phyloP scores from a whole-genome alignment of 2,113 vertebrate genomes.

The Neodontobutis hainanensis region DNA sequence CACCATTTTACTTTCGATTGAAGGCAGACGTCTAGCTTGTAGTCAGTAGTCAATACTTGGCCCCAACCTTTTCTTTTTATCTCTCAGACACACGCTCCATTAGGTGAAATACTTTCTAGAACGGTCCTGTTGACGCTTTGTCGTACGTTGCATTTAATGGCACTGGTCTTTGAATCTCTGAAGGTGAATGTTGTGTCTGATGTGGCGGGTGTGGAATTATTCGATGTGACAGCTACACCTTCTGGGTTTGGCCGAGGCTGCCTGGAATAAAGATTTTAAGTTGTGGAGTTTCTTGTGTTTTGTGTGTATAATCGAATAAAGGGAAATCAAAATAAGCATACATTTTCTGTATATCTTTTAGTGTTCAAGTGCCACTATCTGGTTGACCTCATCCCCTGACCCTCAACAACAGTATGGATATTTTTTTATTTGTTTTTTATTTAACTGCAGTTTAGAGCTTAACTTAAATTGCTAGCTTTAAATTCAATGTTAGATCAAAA shows the following conservation, averaged over 20 bases:
- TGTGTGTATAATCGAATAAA: not conserved
- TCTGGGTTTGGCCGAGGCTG: not conserved
- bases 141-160: not conserved
- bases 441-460: no score
- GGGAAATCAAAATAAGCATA: no score
- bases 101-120: not conserved
- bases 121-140: not conserved
- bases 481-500: no score
- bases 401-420: no score
- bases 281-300: not conserved
- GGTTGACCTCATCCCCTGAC: no score
- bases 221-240: not conserved
- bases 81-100: not conserved
- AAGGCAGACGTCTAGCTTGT: not conserved
- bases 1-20: not conserved
- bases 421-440: no score
- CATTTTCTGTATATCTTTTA: no score
- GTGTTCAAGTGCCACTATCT: no score
- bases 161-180: not conserved
- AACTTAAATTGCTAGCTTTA: no score
- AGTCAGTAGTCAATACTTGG: not conserved
- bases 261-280: no score
- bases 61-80: conserved; percentile 1
- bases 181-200: not conserved
- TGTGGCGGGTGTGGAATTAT: not conserved